Base-by-base conservation (phyloP, 2,888 invertebrate species). In the Mesorhabditis belari region DNA sequence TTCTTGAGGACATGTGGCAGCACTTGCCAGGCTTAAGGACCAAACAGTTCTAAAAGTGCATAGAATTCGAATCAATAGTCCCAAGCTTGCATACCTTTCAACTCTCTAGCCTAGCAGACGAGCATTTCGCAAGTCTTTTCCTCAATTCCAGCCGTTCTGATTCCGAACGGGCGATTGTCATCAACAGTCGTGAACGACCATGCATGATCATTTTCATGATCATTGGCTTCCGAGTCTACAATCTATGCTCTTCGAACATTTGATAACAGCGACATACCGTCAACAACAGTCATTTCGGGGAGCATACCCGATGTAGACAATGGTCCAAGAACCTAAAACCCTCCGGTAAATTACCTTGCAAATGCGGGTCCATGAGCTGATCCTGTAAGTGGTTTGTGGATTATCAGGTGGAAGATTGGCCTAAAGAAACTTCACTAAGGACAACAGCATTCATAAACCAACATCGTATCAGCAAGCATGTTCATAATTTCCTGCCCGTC, bases 291-390 rank as follows among this genome's bases (percentile, higher is more conserved):
- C 91, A 94, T 94, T 17, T 94, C 93, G 83, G 91, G 85, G 0
- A 92, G 92, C 61, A 94, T 85, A 82, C 92, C 94, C 76, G 90
- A 90, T 72, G 90, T 89, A 44, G 68, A 70, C 28, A 63, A 63
- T 3, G 65, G 59, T 44, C 68, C 68, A 3, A 70, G 65, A 23
- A 70, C 67, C 65, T 64, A 26, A 49, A 59, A 57, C 19, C n/a
- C n/a, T n/a, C n/a, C n/a, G n/a, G n/a, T n/a, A n/a, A n/a, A n/a
- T n/a, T n/a, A 94, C 90, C 83, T 93, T 93, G 84, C 98, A 99
- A 83, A 98, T 94, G 71, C 98, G 87, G 0, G 96, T 93, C 98
- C 98, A 99, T 0, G 96, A 95, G 0, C 94, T 92, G 73, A 99
- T 96, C 82, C 98, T 88, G 84, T 94, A 98, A 12, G 92, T 92